Evolutionary conservation across 2,113 vertebrate species (phyloP), one percentile per base, ranked within the genome.

Genomic region (Pteropus alecto): DNA sequence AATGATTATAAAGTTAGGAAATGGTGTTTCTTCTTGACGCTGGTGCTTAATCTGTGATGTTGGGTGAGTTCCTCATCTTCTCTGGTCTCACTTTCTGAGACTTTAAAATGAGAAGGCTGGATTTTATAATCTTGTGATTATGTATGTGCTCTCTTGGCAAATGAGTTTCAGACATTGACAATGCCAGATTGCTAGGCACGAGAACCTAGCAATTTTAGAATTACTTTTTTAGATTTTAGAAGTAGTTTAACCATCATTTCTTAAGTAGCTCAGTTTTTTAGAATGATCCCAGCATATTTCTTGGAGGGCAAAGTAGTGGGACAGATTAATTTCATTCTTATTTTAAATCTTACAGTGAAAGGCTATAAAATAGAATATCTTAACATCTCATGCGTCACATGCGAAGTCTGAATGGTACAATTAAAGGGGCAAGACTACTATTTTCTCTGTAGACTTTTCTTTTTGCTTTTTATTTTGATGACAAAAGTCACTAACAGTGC

Each of bases 391-490:
- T 8, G 30, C 30, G 65, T 89, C 33, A 46, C 67, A 77, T 8
- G 24, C 30, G 65, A 12, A 9, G 33, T 76, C 61, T 68, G 22
- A 65, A 46, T 22, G 18, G n/a, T 35, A 15, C 10, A 58, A 24
- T 58, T 77, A 89, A n/a, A 78, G 79, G 41, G 56, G 26, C 11
- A 74, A 77, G 67, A 60, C 74, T 71, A 24, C 30, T 35, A 1
- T 61, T 56, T 81, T 51, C 7, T 78, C 33, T 3, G 19, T 81
- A 24, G 60, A 38, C 12, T 86, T 94, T 54, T 76, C 21, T 76
- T 81, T 84, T 86, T n/a, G 13, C 67, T 88, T 93, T 86, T 12
- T 79, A 28, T 93, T 82, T 87, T 43, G n/a, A 19, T 90, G n/a
- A 51, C 3, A 9, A 43, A 79, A 65, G 41, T 61, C 19, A 63